Base-by-base conservation (phyloP, 2,113 vertebrate species). In the Laticauda laticaudata region DNA sequence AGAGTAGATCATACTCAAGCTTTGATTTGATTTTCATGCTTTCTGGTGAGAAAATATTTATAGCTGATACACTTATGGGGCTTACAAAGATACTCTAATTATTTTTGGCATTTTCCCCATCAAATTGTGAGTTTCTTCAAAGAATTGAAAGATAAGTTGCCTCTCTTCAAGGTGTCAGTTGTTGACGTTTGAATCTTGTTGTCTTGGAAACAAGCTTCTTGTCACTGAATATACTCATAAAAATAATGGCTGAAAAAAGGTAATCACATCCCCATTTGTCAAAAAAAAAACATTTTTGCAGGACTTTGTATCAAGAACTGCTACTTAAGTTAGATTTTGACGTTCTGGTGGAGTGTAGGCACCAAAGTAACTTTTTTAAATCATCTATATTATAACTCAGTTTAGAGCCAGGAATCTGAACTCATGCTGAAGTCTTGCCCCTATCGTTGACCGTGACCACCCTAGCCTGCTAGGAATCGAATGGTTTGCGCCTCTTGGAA, bases 191-290 rank as follows among this genome's bases (percentile, higher is more conserved):
- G 96, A 97, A 97, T 97, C 95, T 96, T 97, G 97, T 98, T 97
- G 97, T 98, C 97, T 97, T 98, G 97, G 97, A 98, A 98, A 98
- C 97, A 97, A 97, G 97, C 92, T 61, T 95, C 96, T 96, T 97
- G 96, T 97, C 96, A 96, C 93, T 96, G 96, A 97, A 97, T 96
- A 96, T 96, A 97, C 93, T 96, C 95, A 96, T 96, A 96, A 95
- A 93, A 93, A 89, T 95, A 97, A 97, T 96, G 86, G 94, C 92
- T 95, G 96, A 26, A 29, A 87, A 59, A n/a, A 45, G 12, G 94
- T 96, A 97, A 97, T 95, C 94, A 94, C 95, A 94, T 95, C 94
- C 86, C 96, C 91, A 24, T 43, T 59, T 86, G 43, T 95, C 96
- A 96, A 96, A 95, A 96, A 95, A 96, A 96, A 93, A 39, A 8